A percentile compares a stretch with the other conserved stretches of the same genome.
These are phyloP conservation scores for Eublepharis macularius DNA, from an alignment of 2,113 vertebrate genomes.

Conservation along the genomic window DNA sequence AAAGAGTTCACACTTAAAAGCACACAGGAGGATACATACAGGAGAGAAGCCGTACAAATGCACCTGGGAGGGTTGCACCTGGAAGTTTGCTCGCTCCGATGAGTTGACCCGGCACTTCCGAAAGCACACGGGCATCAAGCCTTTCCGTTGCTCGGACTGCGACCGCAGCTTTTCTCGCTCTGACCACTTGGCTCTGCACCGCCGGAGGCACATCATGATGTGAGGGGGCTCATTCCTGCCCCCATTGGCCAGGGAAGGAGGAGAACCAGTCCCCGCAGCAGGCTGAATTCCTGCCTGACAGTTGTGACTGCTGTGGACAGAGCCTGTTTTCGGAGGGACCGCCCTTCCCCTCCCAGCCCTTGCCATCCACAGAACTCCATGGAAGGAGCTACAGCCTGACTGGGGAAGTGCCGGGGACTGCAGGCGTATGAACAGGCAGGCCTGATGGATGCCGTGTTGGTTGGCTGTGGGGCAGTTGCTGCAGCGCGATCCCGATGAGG, in stretches of 20 bases:
- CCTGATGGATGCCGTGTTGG: neutral
- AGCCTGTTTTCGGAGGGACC: neutral
- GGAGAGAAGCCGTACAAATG: conserved; percentile 97
- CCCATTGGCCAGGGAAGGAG: rapidly evolving
- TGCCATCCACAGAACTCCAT: neutral
- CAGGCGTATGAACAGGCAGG: no score
- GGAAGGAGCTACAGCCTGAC: neutral
- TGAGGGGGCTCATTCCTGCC: conserved; percentile 69
- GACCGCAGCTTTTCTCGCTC: conserved; percentile 97
- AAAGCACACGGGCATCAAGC: conserved; percentile 97
- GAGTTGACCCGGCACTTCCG: conserved; percentile 96
- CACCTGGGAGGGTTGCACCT: conserved; percentile 95
- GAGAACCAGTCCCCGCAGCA: neutral
- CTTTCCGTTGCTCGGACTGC: conserved; percentile 95
- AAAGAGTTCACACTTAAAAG: conserved; percentile 98
- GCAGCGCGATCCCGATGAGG: neutral
- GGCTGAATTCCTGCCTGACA: conserved; percentile 46
- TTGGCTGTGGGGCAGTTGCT: neutral
- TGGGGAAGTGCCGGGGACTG: neutral
- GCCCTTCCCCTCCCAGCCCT: neutral
- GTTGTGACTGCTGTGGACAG: conserved; percentile 11
- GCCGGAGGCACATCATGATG: conserved; percentile 95
- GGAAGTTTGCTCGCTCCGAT: conserved; percentile 94
- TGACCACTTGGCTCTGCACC: conserved; percentile 94
- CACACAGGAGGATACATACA: conserved; percentile 95